Conservation (phyloP, 37 sponge, comb jelly and placozoan species). For the Oscarella lobularis region DNA sequence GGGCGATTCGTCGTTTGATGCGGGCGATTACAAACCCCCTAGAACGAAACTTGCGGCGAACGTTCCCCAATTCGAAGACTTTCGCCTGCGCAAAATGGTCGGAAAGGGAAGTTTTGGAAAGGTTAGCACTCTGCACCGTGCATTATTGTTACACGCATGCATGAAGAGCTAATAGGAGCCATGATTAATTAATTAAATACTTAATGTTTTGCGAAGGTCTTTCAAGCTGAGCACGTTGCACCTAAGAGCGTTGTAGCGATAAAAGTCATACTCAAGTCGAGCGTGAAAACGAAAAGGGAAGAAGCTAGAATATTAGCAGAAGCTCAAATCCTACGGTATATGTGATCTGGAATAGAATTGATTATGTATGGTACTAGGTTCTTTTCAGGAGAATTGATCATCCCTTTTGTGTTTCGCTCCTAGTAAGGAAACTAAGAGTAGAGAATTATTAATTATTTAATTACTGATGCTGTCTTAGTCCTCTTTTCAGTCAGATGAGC, state of each 20-base stretch:
- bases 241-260: conserved; percentile 21
- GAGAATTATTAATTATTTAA: not conserved
- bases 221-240: not conserved
- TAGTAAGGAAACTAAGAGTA: conserved; percentile 18
- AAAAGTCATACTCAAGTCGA: conserved; percentile 66
- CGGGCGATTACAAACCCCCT: not conserved
- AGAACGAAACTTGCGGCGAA: not conserved
- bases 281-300: conserved; percentile 50
- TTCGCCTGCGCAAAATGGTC: not conserved
- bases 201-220: not conserved
- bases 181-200: too few species aligned
- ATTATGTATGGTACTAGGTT: not conserved
- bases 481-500: conserved; percentile 47
- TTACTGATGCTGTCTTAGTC: conserved; percentile 11
- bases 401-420: conserved; percentile 49
- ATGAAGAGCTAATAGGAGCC: too few species aligned
- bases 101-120: conserved; percentile 2
- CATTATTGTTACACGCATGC: too few species aligned
- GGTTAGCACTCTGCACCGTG: too few species aligned
- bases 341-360: not conserved
- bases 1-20: not conserved
- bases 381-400: conserved; percentile 29
- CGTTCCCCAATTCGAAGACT: not conserved
- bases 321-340: conserved; percentile 44
- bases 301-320: conserved; percentile 47